Percentiles rank a stretch among this genome's conserved stretches.
Conservation (phyloP, 1,140 invertebrate species). For the Spodoptera frugiperda region DNA sequence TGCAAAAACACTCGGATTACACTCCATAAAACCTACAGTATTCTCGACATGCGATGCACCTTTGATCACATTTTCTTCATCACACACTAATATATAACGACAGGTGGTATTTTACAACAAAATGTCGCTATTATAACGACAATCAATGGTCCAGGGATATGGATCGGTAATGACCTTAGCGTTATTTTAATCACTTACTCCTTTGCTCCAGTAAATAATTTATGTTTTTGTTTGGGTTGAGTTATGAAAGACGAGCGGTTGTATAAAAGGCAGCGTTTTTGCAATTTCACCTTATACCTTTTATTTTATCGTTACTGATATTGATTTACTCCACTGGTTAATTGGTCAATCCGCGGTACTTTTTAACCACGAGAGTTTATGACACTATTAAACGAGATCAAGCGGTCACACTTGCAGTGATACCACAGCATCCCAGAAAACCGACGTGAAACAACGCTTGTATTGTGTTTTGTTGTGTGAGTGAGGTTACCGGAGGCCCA, state of each 20-base stretch:
- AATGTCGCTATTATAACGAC: conserved; percentile 60
- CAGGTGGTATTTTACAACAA: conserved; percentile 42
- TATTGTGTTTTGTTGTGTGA: too few species aligned
- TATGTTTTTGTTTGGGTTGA: conserved; percentile 42
- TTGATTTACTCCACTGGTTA: too few species aligned
- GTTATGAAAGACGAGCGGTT: conserved; percentile 29
- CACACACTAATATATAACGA: neutral
- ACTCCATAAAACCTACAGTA: neutral
- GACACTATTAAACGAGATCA: too few species aligned
- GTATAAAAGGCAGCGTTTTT: conserved; percentile 7
- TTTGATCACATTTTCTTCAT: conserved; percentile 2
- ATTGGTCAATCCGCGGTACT: too few species aligned
- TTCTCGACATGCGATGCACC: neutral
- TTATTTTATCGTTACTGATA: too few species aligned
- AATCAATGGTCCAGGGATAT: conserved; percentile 61
- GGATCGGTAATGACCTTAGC: conserved; percentile 49
- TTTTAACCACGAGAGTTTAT: too few species aligned
- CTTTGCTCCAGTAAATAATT: conserved; percentile 47
- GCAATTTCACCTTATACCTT: too few species aligned
- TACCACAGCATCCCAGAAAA: too few species aligned
- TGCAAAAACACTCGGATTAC: too few species aligned
- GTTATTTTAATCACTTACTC: conserved; percentile 68
- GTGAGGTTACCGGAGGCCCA: too few species aligned
- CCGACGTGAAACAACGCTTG: too few species aligned
- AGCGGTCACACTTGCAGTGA: too few species aligned